phyloP scores from a whole-genome alignment of 2,888 invertebrate genomes.

The Chelonus formosanus region DNA sequence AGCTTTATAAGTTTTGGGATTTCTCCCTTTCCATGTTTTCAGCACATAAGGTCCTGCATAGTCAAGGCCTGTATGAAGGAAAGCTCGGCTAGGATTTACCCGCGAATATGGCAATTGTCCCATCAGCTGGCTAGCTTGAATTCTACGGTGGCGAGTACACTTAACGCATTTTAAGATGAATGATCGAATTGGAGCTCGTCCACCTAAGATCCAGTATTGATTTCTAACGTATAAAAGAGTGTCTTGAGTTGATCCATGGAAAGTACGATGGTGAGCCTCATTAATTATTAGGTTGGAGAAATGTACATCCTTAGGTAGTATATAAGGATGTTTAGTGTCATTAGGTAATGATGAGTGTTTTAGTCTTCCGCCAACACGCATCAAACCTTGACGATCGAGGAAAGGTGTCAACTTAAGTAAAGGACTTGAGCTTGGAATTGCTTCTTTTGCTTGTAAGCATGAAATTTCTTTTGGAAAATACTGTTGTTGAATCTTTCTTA shows the following conservation, averaged over 20 bases:
- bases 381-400: constrained; percentile 20
- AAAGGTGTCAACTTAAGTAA: constrained; percentile 26
- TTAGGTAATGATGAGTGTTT: constrained; percentile 17
- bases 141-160: background rate
- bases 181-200: constrained; percentile 28
- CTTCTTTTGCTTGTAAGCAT: too few species aligned
- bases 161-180: constrained; percentile 28
- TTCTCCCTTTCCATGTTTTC: constrained; percentile 26
- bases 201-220: too few species aligned
- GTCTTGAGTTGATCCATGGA: too few species aligned
- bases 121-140: constrained; percentile 45
- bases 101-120: constrained; percentile 44
- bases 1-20: constrained; percentile 31
- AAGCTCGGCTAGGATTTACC: constrained; percentile 26
- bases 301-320: constrained; percentile 31
- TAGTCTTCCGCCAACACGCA: constrained; percentile 34
- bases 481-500: too few species aligned
- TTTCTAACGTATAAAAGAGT: too few species aligned
- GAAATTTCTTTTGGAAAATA: too few species aligned
- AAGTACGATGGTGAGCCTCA: constrained; percentile 24
- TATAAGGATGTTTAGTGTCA: constrained; percentile 24
- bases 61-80: constrained; percentile 33
- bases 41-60: constrained; percentile 38
- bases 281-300: too few species aligned
- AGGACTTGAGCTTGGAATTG: too few species aligned